Evolutionary conservation across 2,113 vertebrate species (phyloP).

Genomic region (Phylloscopus trochiloides): DNA sequence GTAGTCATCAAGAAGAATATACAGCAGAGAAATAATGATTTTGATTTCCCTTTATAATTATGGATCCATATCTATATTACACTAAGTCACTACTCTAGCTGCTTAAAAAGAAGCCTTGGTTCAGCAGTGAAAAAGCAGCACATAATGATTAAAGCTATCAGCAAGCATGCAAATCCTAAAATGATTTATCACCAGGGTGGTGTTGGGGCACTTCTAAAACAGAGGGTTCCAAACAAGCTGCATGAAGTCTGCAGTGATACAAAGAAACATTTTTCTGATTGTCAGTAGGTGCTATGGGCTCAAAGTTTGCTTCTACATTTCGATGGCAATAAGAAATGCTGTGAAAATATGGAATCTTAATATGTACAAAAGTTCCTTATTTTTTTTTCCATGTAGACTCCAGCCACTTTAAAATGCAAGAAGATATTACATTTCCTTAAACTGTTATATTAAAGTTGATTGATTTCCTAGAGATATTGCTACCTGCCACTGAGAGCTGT

Average conservation of each 20-base stretch:
- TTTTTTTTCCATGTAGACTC: background rate
- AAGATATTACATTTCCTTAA: background rate
- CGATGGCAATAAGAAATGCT: background rate
- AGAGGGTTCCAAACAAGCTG: background rate
- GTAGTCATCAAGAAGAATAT: conserved; percentile 47
- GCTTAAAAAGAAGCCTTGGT: conserved; percentile 11
- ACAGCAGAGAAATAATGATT: conserved; percentile 38
- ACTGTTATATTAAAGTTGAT: background rate
- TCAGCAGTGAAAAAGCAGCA: conserved; percentile 5
- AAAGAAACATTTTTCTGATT: background rate
- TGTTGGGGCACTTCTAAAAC: background rate
- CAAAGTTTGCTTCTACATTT: background rate
- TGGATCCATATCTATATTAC: conserved; percentile 7
- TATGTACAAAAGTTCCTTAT: background rate
- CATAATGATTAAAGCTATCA: conserved; percentile 8
- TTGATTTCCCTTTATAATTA: conserved; percentile 46
- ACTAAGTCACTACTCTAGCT: background rate
- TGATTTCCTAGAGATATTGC: background rate
- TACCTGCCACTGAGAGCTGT: background rate
- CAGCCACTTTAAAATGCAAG: background rate
- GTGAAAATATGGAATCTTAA: background rate
- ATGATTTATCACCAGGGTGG: background rate
- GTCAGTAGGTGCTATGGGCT: background rate
- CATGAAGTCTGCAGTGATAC: conserved; percentile 8
- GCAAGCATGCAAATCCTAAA: conserved; percentile 12